Evolutionary conservation across 2,888 invertebrate species (phyloP), one percentile per base, ranked within the genome.

Genomic region (Cephus nigrinus): DNA sequence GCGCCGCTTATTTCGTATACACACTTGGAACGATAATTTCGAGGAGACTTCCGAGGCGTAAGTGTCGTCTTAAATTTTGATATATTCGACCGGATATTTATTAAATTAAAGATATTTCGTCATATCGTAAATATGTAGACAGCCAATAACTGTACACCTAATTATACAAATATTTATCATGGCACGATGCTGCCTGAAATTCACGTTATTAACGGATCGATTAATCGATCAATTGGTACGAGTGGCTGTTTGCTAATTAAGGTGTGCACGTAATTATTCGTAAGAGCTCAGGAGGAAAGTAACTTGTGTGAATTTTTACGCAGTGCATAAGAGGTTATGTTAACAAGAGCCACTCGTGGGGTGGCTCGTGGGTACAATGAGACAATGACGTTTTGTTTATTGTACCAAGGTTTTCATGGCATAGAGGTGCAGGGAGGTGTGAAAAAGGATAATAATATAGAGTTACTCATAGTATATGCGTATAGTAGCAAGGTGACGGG

Each of bases 391-490:
- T 86, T 86, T 86, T 86, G 88, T 86, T 88, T 86, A 88, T 89
- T 86, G 86, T 88, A 83, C 85, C 84, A 79, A 82, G 84, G 69
- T 76, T 78, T 74, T 76, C 78, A 73, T 69, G 68, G 73, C 83
- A 88, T 88, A 87, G 88, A 87, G 82, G 86, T 85, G 87, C 90
- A 89, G 81, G 83, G 87, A 91, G 89, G 90, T 91, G 91, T 90
- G 91, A 91, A 91, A 91, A 89, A 88, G 90, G 90, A 90, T 90
- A 90, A 91, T 90, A 90, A 91, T 91, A 91, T 91, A 90, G 88
- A 90, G 91, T 91, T 90, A 90, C 90, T 84, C 80, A 78, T 75
- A 74, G 34, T 36, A 36, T 74, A 73, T 30, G 40, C 73, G 71
- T 30, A 71, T 71, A 15, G 76, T 36, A 82, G 84, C 81, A 82